Evolutionary conservation across 2,888 invertebrate genomes (phyloP).

Genomic region (Rhyacophila evoluta): DNA sequence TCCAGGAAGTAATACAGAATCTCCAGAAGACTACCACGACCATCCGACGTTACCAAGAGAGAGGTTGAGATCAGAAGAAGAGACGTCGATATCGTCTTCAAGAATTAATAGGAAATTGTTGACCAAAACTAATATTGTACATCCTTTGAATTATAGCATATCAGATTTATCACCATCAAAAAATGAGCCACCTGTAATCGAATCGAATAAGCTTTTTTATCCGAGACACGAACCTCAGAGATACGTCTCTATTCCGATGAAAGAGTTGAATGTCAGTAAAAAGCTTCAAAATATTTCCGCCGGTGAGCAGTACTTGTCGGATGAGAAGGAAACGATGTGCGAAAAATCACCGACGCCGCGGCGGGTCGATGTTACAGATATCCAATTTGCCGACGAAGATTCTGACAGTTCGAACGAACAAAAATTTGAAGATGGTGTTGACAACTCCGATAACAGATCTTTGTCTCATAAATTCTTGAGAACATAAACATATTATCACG

Average conservation of each 20-base stretch:
- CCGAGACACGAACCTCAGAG: slow-evolving; percentile 55
- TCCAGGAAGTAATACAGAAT: slow-evolving; percentile 77
- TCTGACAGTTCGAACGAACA: slow-evolving; percentile 69
- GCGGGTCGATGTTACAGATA: slow-evolving; percentile 72
- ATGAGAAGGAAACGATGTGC: slow-evolving; percentile 60
- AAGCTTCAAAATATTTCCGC: slow-evolving; percentile 35
- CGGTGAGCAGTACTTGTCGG: slow-evolving; percentile 60
- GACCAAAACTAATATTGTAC: slow-evolving; percentile 65
- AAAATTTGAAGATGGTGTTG: background rate
- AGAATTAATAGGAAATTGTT: slow-evolving; percentile 58
- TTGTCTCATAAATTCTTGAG: background rate
- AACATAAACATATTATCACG: background rate
- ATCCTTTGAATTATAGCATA: slow-evolving; percentile 68
- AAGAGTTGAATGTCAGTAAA: slow-evolving; percentile 62
- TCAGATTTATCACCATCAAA: slow-evolving; percentile 61
- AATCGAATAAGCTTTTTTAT: slow-evolving; percentile 41
- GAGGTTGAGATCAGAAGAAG: slow-evolving; percentile 58
- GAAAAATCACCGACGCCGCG: slow-evolving; percentile 63
- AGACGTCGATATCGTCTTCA: slow-evolving; percentile 62
- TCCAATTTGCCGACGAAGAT: slow-evolving; percentile 80
- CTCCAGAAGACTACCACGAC: slow-evolving; percentile 68
- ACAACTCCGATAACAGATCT: background rate
- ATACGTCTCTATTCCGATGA: slow-evolving; percentile 64
- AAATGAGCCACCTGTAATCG: slow-evolving; percentile 62
- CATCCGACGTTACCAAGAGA: slow-evolving; percentile 31